Base-by-base conservation (phyloP, 2,797 vertebrate genomes). In the Micromesistius poutassou region DNA sequence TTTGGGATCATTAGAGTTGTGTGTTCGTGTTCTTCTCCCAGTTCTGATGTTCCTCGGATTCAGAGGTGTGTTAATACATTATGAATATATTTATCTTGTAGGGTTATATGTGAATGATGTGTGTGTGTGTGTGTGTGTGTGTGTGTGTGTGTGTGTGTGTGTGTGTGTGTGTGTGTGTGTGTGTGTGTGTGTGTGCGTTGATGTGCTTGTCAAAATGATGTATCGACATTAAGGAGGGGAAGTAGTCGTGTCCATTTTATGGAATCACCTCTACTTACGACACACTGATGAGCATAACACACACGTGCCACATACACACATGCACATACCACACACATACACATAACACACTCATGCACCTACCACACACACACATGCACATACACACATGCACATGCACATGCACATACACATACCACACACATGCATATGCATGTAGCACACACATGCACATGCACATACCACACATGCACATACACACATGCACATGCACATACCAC, bases 231-330 rank as follows among this genome's bases (percentile, higher is more conserved):
- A 19, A 50, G 5, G 46, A 6, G 2, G 46, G 46, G 5, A 50
- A 19, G 46, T 16, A 22, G 46, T 16, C 46, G 22, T 50, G 19
- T 50, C 19, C 46, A 50, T 50, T 50, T 50, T 22, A 50, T 22
- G 42, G 19, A 55, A 22, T 62, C 55, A 62, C 55, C 55, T 22
- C 55, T 22, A 72, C 74, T 46, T 75, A 30, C 28, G 7, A 35
- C 36, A 10, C 8, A 38, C 36, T 8, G 7, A 38, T 35, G 33
- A 4, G 1, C 7, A 35, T 35, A 35, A 5, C 4, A 35, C 4
- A 35, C 33, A 6, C 70, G 31, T 73, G 74, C n/a, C 68, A 68
- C 72, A 70, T 70, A 74, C 80, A 36, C 38, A 68, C 62, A 78
- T 38, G 76, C 73, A 4, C 74, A 36, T 31, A 36, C 35, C 9